Conservation (phyloP, 2,888 invertebrate genomes). For the Hylaea fasciaria region DNA sequence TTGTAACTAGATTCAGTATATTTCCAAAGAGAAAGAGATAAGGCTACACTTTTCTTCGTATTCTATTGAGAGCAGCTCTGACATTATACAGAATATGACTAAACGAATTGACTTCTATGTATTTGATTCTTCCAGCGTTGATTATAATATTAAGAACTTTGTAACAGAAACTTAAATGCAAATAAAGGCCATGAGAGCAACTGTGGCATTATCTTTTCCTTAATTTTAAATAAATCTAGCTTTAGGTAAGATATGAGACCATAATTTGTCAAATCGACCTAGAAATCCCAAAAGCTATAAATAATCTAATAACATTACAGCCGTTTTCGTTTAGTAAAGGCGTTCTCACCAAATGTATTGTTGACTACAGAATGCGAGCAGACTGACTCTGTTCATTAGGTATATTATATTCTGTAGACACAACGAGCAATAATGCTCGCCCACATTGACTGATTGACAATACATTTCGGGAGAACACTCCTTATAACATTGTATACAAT, state of each 20-base stretch:
- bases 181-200: constrained; percentile 33
- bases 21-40: neutral
- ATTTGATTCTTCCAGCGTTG: constrained; percentile 24
- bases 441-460: too few species aligned
- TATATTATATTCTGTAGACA: too few species aligned
- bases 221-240: constrained; percentile 12
- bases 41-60: neutral
- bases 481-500: too few species aligned
- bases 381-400: too few species aligned
- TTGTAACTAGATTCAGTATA: neutral
- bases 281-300: neutral
- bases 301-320: constrained; percentile 8
- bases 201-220: constrained; percentile 27
- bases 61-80: neutral
- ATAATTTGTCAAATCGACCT: neutral
- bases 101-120: constrained; percentile 5
- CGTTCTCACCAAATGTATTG: too few species aligned
- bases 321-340: neutral
- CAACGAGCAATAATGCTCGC: too few species aligned
- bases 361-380: too few species aligned
- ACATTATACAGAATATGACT: neutral
- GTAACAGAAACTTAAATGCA: constrained; percentile 28
- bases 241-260: neutral
- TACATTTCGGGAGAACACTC: too few species aligned
- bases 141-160: constrained; percentile 24